Evolutionary conservation across 2,113 vertebrate genomes (phyloP).

Genomic region (Bos javanicus): DNA sequence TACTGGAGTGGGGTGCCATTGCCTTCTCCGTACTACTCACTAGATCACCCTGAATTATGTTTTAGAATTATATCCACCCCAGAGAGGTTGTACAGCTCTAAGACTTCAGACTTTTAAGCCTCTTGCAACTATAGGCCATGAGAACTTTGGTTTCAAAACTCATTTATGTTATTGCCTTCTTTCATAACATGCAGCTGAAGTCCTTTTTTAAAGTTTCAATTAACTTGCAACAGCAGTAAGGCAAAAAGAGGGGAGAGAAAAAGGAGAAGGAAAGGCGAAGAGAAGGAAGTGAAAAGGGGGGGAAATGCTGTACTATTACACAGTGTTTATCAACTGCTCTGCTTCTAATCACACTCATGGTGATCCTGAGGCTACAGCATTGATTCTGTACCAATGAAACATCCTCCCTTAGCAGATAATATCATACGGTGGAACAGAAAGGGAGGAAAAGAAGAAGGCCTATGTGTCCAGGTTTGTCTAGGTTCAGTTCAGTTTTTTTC

Average conservation of each 20-base stretch:
- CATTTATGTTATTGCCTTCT: neutral
- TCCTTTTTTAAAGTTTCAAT: neutral
- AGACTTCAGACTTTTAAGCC: neutral
- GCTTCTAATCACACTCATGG: neutral
- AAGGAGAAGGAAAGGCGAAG: neutral
- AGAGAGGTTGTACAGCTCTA: neutral
- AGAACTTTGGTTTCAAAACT: slow-evolving; percentile 9
- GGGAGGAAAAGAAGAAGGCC: neutral
- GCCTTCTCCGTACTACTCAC: neutral
- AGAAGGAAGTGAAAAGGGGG: neutral
- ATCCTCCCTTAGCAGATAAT: neutral
- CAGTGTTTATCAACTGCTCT: neutral
- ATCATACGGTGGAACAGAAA: neutral
- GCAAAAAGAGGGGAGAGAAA: neutral
- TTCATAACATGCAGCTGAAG: neutral
- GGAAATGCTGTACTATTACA: neutral
- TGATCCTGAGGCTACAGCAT: neutral
- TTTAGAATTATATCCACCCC: slow-evolving; percentile 20
- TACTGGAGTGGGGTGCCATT: no score
- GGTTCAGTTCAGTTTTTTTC: neutral
- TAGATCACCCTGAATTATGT: neutral
- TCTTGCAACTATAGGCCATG: neutral
- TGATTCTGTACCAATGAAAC: neutral
- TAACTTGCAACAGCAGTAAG: neutral
- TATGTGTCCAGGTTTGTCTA: neutral